Conservation (phyloP, 2,888 invertebrate genomes). For the Meta bourneti region DNA sequence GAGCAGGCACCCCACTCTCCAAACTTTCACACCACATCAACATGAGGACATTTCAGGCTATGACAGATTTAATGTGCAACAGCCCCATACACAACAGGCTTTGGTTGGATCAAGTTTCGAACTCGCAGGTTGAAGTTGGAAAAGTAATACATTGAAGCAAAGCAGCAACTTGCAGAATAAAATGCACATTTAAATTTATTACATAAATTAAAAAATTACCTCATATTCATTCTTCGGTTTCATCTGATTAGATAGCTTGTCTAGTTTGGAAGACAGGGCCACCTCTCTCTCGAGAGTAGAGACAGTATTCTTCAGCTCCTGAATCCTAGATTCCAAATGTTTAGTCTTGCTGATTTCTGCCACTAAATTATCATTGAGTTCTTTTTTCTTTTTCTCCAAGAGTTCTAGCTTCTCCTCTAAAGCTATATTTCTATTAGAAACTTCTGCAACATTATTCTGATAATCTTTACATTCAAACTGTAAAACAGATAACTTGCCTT, state of each 20-base stretch:
- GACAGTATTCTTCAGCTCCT: background rate
- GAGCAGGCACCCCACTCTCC: no score
- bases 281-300: background rate
- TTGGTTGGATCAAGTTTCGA: no score
- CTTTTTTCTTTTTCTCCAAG: constrained; percentile 2
- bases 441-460: background rate
- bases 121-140: no score
- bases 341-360: constrained; percentile 17
- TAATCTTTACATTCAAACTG: background rate
- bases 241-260: background rate
- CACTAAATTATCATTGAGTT: constrained; percentile 3
- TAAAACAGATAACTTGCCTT: background rate
- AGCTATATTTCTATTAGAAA: background rate
- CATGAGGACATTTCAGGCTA: no score
- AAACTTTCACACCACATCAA: no score
- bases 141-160: no score
- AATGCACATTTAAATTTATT: no score
- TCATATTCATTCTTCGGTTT: constrained; percentile 11
- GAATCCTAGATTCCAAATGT: background rate
- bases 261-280: background rate
- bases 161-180: no score
- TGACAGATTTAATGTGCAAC: no score
- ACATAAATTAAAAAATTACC: background rate
- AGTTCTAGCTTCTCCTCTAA: background rate
- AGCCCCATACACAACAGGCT: no score